Base-by-base conservation (phyloP, 2,113 vertebrate genomes). In the Anarhynchus alexandrinus region DNA sequence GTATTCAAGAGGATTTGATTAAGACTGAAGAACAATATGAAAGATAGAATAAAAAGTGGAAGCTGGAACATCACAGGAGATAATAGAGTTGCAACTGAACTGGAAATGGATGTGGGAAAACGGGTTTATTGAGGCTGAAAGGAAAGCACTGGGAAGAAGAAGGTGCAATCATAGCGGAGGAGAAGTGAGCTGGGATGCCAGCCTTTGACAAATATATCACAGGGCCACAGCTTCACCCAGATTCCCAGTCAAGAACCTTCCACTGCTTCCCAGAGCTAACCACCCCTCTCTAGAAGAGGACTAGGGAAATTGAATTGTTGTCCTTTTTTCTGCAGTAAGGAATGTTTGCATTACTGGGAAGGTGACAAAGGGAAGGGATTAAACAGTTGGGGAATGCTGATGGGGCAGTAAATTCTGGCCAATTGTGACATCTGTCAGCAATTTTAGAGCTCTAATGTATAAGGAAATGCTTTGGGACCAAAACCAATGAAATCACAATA, bases 161-260 rank as follows among this genome's bases (percentile, higher is more conserved):
- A 74, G 15, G 34, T 9, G 1, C 21, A 36, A 16, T 65, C 0
- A 0, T n/a, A 73, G 70, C 18, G 32, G 76, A 73, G 49, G 13
- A 83, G 42, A 71, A 86, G 49, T 25, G 11, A 91, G 10, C 18
- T 27, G 62, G 59, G 55, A 93, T 13, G 5, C 22, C 21, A 70
- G 16, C 30, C 36, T 65, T 86, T 1, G 6, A 40, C 21, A 86
- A 66, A 49, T 12, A 6, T 6, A 27, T 77, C 43, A 19, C 36
- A 86, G 42, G 34, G 19, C n/a, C 61, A n/a, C 22, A 83, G 23
- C 34, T 91, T 82, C 42, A 52, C 13, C 22, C 26, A 12, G 6
- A 14, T 70, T 81, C 32, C 64, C 13, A 61, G 64, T 27, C 30
- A 88, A 86, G 45, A 61, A 34, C 12, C 16, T 89, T 59, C 23